Evolutionary conservation across 2,797 vertebrate species (phyloP), one percentile per base, ranked within the genome.

Genomic region (Hydrocynus forskahlii): DNA sequence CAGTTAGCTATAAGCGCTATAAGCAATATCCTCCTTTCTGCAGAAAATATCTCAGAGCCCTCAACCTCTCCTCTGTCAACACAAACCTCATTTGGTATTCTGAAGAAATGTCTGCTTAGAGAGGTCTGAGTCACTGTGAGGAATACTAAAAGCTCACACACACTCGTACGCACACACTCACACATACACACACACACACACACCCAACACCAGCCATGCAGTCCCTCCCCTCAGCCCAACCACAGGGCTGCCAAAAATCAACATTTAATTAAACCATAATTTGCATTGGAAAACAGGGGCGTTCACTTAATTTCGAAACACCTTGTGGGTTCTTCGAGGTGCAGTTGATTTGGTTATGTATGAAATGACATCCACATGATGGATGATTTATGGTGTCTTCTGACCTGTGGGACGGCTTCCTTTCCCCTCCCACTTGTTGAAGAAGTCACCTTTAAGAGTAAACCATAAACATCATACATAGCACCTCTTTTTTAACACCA

Each of bases 11-110:
- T 17, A 16, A 35, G 62, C 29, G 14, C 80, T 64, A 81, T 57
- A 54, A 23, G 80, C 75, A 78, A n/a, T 38, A 68, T 43, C 66
- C 66, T 21, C 43, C 66, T 21, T 68, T 75, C 71, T 23, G 38
- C 38, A 43, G 60, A 54, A 55, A 76, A 83, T 79, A 78, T 79
- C 79, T 80, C 76, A 74, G 63, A 52, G 57, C 38, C 79, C 40
- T 69, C 45, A 83, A 76, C 75, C 73, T 60, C 57, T 79, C 72
- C 79, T 87, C 85, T 69, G 75, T 83, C 84, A 86, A 83, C 80
- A 79, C 78, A 81, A 78, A 81, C 57, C 84, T 84, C 84, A 83
- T 85, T 86, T 82, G 78, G 79, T 80, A 88, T 88, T 87, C 87
- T 75, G 86, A 80, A 70, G 76, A 68, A 85, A 74, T 19, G 55